These are phyloP conservation scores for Drosophila pullipes DNA, from an alignment of 2,888 invertebrate genomes.

Conservation along the genomic window DNA sequence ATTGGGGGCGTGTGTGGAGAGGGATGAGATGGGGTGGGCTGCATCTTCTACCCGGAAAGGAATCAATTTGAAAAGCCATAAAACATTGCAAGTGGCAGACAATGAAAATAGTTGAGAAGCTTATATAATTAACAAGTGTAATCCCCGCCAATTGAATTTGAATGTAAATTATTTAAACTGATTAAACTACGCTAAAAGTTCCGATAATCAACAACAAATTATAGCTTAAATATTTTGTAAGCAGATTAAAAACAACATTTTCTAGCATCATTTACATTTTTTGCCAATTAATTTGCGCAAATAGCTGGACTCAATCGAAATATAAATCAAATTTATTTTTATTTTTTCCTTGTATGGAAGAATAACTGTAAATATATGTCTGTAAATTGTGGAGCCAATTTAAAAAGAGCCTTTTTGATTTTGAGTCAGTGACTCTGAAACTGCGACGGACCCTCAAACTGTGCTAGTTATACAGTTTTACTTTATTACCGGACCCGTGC, in stretches of 20 bases:
- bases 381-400: not conserved
- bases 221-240: not conserved
- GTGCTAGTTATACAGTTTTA: not conserved
- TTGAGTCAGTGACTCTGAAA: not conserved
- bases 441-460: not conserved
- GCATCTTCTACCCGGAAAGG: conserved; percentile 3
- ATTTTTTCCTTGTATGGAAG: not conserved
- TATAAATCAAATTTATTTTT: not conserved
- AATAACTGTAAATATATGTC: not conserved
- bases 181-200: not conserved
- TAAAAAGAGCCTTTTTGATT: not conserved
- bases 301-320: not conserved
- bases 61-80: conserved; percentile 49
- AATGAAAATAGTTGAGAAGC: not conserved
- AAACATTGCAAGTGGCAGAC: conserved; percentile 10
- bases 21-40: not conserved
- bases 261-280: not conserved
- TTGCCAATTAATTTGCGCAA: not conserved
- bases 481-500: not conserved
- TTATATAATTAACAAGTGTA: conserved; percentile 27
- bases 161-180: not conserved
- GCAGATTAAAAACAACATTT: not conserved
- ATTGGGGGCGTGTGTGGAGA: not conserved
- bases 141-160: not conserved
- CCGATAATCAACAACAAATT: not conserved